Base-by-base conservation (phyloP, 2,113 vertebrate genomes). In the Spea bombifrons region DNA sequence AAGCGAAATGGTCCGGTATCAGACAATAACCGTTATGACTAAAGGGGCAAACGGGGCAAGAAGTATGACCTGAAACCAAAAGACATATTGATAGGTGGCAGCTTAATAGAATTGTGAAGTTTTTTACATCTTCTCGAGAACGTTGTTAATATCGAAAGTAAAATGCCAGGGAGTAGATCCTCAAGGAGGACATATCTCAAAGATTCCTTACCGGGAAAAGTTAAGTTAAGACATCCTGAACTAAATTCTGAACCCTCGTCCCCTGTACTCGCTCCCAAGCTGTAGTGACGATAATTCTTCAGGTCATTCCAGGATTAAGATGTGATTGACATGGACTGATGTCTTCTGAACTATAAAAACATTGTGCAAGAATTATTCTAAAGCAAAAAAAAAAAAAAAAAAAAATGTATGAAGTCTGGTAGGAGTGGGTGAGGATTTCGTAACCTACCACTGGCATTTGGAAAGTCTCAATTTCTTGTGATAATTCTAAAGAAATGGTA, bases 301-400 rank as follows among this genome's bases (percentile, higher is more conserved):
- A 70, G 66, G 50, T 59, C 66, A 70, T 70, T 70, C 68, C 15
- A 46, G 75, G 75, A 77, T 77, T 70, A 77, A 43, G 66, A 46
- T 75, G 16, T 77, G 75, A 77, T 77, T 77, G 75, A 77, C 75
- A 77, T 10, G 53, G 55, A 77, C 75, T 77, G 75, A 77, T 77
- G 75, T 63, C 70, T 70, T 61, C 45, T 77, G 66, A 63, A 77
- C 75, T 70, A 17, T 46, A 63, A 71, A 70, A 77, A 77, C 75
- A 77, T 70, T 77, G 53, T 46, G 45, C 75, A 71, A 77, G 75
- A 77, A 50, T 77, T 61, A 70, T 77, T 70, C 66, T 63, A 70
- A 70, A 49, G 10, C 30, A 30, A 30, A 30, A 59, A 59, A 12
- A 59, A 52, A 30, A 59, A 59, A 12, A 59, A 52, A 49, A 69